Conservation (phyloP, 2,888 invertebrate species). For the Carabus problematicus region DNA sequence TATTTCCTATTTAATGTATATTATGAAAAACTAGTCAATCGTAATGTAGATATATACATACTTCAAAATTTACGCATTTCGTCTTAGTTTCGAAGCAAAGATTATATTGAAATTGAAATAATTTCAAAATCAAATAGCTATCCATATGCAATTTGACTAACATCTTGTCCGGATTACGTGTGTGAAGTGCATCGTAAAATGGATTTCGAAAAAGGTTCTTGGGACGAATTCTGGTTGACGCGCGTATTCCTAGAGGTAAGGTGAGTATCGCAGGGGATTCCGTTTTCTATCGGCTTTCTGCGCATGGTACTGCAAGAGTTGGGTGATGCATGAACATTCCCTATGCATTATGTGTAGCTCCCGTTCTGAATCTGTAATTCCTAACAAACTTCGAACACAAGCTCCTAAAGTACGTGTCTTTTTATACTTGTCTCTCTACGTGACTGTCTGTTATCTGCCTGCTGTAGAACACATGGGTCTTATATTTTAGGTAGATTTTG, state of each 20-base stretch:
- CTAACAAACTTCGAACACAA: slow-evolving; percentile 19
- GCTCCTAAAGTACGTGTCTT: slow-evolving; percentile 9
- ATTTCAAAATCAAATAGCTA: background rate
- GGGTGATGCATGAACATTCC: slow-evolving; percentile 14
- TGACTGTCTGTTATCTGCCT: background rate
- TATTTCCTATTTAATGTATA: too few species aligned
- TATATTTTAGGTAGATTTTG: too few species aligned
- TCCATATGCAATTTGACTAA: background rate
- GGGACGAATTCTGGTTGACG: background rate
- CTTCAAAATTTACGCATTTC: too few species aligned
- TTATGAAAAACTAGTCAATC: too few species aligned
- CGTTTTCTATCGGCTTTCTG: slow-evolving; percentile 13
- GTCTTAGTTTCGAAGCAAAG: too few species aligned
- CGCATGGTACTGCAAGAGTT: too few species aligned
- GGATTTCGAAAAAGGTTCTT: background rate
- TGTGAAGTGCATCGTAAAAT: slow-evolving; percentile 7
- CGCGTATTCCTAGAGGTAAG: background rate
- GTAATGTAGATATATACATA: too few species aligned
- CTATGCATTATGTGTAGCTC: slow-evolving; percentile 20
- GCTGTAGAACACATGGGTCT: too few species aligned
- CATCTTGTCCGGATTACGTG: background rate
- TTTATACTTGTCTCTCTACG: background rate
- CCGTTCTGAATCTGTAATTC: slow-evolving; percentile 17
- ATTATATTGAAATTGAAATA: too few species aligned
- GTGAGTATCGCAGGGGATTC: slow-evolving; percentile 3